Evolutionary conservation across 2,113 vertebrate genomes (phyloP).

Genomic region (Bubo scandiacus): DNA sequence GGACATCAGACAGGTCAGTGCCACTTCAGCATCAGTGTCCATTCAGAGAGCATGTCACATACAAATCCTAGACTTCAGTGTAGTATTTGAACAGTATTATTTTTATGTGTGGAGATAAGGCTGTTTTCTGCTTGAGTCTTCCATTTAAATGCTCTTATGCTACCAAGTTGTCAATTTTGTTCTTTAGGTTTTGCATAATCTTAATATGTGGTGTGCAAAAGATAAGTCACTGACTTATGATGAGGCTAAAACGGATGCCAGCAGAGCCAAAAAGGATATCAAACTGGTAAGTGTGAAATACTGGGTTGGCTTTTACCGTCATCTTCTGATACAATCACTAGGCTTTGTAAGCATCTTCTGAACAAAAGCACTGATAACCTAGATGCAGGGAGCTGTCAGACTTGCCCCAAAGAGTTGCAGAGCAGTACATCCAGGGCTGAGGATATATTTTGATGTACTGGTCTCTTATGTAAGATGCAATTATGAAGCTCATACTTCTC

Average conservation of each 20-base stretch:
- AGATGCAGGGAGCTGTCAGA: neutral
- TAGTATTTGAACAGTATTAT: neutral
- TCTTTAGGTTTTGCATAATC: conserved; percentile 92
- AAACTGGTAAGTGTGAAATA: conserved; percentile 77
- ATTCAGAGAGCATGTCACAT: neutral
- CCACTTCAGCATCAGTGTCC: neutral
- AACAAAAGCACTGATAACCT: neutral
- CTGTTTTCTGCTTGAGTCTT: neutral
- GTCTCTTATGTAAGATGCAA: fast-evolving
- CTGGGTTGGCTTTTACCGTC: neutral
- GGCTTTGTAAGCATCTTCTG: neutral
- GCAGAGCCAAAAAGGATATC: conserved; percentile 90
- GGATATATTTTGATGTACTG: neutral
- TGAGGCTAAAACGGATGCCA: conserved; percentile 88
- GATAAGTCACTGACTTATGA: conserved; percentile 90
- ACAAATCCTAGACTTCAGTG: neutral
- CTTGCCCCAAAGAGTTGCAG: neutral
- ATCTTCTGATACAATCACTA: neutral
- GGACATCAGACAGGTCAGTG: conserved; percentile 93
- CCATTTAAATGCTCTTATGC: neutral
- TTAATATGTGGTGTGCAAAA: conserved; percentile 94
- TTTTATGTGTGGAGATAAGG: neutral
- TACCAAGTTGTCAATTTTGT: neutral
- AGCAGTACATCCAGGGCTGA: neutral
- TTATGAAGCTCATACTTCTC: neutral